phyloP scores from a whole-genome alignment of 2,113 vertebrate genomes.

The Alosa alosa region DNA sequence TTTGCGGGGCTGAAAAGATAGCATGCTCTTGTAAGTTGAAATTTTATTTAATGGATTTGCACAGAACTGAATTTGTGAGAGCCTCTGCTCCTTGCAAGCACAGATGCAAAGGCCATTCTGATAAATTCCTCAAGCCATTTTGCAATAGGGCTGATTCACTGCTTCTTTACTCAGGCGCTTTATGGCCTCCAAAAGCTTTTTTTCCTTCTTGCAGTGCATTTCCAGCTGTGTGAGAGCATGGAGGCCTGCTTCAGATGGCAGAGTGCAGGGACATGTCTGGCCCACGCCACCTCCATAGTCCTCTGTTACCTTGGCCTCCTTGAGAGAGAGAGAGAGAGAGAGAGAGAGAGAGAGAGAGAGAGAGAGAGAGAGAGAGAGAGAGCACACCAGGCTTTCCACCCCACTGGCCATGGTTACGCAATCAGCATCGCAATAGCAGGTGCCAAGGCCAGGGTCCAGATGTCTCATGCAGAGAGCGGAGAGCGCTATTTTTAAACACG shows the following conservation, averaged over 20 bases:
- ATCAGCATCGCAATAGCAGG: constrained; percentile 54
- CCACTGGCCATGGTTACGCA: constrained; percentile 49
- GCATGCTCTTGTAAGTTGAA: too few species aligned
- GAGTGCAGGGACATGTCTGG: not conserved
- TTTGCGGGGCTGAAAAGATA: too few species aligned
- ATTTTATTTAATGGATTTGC: too few species aligned
- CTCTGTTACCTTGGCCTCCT: not conserved
- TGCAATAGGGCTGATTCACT: too few species aligned
- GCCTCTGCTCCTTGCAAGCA: too few species aligned
- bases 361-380: not conserved
- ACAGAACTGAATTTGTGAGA: too few species aligned
- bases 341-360: not conserved
- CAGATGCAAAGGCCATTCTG: too few species aligned
- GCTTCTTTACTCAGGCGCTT: not conserved
- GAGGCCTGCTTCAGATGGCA: not conserved
- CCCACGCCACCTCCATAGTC: not conserved
- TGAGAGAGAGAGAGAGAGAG: not conserved
- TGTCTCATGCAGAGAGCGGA: constrained; percentile 51
- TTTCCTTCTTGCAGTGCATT: too few species aligned
- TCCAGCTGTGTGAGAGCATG: not conserved
- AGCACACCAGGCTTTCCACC: constrained; percentile 31
- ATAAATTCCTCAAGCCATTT: too few species aligned
- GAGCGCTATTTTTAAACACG: constrained; percentile 65
- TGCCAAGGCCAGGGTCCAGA: constrained; percentile 49
- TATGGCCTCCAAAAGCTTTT: too few species aligned